phyloP scores from a whole-genome alignment of 2,888 invertebrate genomes.

The Hedychridium roseum region DNA sequence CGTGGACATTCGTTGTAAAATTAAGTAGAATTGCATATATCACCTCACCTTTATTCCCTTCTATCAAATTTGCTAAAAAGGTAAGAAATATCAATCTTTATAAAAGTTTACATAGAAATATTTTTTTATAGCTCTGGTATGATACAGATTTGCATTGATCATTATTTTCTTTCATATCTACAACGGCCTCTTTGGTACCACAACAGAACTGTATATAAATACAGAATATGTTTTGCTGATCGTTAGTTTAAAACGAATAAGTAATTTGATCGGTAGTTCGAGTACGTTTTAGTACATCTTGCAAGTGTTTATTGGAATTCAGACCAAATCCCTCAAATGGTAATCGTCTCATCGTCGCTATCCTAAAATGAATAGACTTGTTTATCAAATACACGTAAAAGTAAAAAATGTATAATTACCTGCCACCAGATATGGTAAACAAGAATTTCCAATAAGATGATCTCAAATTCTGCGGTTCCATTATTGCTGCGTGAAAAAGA shows the following conservation, averaged over 20 bases:
- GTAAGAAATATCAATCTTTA: too few species aligned
- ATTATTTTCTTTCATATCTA: too few species aligned
- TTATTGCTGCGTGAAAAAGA: conserved; percentile 79
- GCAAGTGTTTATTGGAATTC: conserved; percentile 66
- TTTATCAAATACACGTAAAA: conserved; percentile 5
- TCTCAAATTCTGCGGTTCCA: conserved; percentile 81
- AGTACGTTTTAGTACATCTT: conserved; percentile 63
- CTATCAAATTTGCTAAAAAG: too few species aligned
- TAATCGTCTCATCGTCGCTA: conserved; percentile 69
- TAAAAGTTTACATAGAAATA: too few species aligned
- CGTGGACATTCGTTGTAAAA: too few species aligned
- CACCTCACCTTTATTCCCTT: too few species aligned
- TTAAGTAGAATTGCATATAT: too few species aligned
- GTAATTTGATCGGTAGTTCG: conserved; percentile 58
- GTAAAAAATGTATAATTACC: conserved; percentile 59
- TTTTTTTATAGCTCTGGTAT: too few species aligned
- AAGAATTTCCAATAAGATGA: conserved; percentile 87
- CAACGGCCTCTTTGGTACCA: conserved; percentile 32
- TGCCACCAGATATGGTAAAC: conserved; percentile 75
- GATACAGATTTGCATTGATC: too few species aligned
- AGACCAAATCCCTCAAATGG: conserved; percentile 72
- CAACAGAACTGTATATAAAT: not conserved
- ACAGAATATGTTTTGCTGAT: conserved; percentile 1
- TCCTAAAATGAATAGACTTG: conserved; percentile 60
- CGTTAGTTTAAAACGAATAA: conserved; percentile 52